These are phyloP conservation scores for Drosophila simulans DNA, from an alignment of 1,140 invertebrate genomes.

Conservation along the genomic window DNA sequence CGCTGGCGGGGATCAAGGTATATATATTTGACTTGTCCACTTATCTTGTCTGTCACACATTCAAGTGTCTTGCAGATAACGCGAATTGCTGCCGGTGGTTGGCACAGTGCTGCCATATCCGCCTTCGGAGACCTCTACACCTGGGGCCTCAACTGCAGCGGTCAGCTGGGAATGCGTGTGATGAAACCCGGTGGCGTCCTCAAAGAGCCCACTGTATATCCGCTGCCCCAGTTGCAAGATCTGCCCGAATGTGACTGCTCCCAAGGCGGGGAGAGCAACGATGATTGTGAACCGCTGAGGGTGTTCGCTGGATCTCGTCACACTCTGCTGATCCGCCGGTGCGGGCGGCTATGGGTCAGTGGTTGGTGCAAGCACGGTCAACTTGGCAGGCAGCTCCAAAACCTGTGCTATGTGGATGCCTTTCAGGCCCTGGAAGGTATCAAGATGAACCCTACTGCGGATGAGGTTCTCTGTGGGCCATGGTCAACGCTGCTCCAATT, in stretches of 20 bases:
- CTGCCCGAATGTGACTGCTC: constrained; percentile 80
- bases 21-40: constrained; percentile 7
- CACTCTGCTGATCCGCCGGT: constrained; percentile 87
- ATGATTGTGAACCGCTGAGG: constrained; percentile 85
- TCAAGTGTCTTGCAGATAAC: constrained; percentile 82
- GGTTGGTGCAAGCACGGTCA: constrained; percentile 92
- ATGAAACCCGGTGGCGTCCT: constrained; percentile 61
- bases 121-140: constrained; percentile 92
- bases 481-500: constrained; percentile 63
- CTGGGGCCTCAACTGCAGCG: constrained; percentile 96
- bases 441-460: not conserved
- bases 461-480: constrained; percentile 63
- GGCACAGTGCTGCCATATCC: constrained; percentile 93
- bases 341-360: constrained; percentile 88
- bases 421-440: constrained; percentile 44
- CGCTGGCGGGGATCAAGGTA: constrained; percentile 89
- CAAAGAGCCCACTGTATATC: constrained; percentile 75
- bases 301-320: constrained; percentile 89
- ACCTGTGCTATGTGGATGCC: constrained; percentile 49
- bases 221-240: constrained; percentile 71
- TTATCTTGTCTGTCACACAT: constrained; percentile 30
- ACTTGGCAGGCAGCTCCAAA: constrained; percentile 84
- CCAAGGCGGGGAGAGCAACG: constrained; percentile 72
- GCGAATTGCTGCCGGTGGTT: constrained; percentile 91
- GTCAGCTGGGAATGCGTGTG: constrained; percentile 90